Base-by-base conservation (phyloP, 2,888 invertebrate genomes). In the Tromatobia lineatoria region DNA sequence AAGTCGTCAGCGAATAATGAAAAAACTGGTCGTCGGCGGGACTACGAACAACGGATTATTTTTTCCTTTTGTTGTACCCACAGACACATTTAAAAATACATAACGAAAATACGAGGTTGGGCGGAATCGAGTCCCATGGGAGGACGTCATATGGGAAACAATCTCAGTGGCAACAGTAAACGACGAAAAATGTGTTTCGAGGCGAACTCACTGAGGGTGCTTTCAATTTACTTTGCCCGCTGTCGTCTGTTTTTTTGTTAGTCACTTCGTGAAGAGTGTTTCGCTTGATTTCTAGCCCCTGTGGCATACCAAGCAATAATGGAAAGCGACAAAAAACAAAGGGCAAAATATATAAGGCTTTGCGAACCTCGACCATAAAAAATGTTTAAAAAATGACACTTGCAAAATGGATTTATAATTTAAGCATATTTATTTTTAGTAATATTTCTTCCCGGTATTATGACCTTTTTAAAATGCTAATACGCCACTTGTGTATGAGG, bases 151-250 rank as follows among this genome's bases (percentile, higher is more conserved):
- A 25, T 61, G 64, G 38, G 38, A 64, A 57, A 54, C 57, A 57
- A 57, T 57, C 57, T 57, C 57, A 25, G 57, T 57, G 25, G 13
- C 25, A 57, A 57, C 25, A 57, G 57, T 25, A 25, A 15, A 25
- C 25, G 57, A 4, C 25, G 25, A 25, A 20, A 59, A 61, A 64
- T 20, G 38, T 64, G 11, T 38, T 42, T 42, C 42, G 38, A 18
- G 20, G 64, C 38, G 20, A 38, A 64, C 8, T 64, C 64, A 20
- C 11, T 20, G 64, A 64, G 64, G 64, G 38, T 64, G 64, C 64
- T 64, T 64, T 64, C 64, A 64, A 64, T 64, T 64, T 38, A 64
- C 18, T 38, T 64, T 64, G 20, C 34, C n/a, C n/a, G 59, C 6
- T 61, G 7, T 15, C 11, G 7, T 23, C 34, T n/a, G n/a, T 18